Evolutionary conservation across 2,888 invertebrate genomes (phyloP).

Genomic region (Augiades crinisus): DNA sequence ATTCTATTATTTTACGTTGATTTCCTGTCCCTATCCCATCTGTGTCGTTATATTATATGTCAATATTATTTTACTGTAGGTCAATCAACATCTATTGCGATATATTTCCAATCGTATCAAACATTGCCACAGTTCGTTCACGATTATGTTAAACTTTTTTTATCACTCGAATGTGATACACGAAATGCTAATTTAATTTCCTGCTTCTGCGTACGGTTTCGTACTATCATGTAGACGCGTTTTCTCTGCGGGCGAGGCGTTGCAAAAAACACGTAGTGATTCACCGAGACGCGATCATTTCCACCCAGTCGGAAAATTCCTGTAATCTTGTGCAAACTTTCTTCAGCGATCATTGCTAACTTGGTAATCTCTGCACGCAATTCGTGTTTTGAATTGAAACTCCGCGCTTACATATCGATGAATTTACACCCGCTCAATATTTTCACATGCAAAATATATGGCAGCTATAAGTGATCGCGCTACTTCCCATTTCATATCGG

Average conservation of each 20-base stretch:
- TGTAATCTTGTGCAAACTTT: conserved; percentile 70
- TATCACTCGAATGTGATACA: not conserved
- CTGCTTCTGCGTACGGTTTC: conserved; percentile 29
- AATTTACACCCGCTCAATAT: not conserved
- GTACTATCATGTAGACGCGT: conserved; percentile 40
- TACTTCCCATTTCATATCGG: conserved; percentile 8
- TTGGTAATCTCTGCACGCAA: conserved; percentile 53
- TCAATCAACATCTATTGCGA: too few species aligned
- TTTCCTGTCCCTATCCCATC: too few species aligned
- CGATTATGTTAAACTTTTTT: not conserved
- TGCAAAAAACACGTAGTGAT: conserved; percentile 69
- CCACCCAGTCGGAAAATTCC: conserved; percentile 78
- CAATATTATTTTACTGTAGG: too few species aligned
- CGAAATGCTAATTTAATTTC: conserved; percentile 27
- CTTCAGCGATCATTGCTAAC: conserved; percentile 58
- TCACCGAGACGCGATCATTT: conserved; percentile 71
- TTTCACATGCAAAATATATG: not conserved
- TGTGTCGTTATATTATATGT: too few species aligned
- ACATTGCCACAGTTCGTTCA: too few species aligned
- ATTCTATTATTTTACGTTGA: too few species aligned
- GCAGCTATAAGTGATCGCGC: not conserved
- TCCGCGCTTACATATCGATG: not conserved
- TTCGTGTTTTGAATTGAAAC: conserved; percentile 37
- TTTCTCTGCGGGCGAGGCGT: conserved; percentile 54
- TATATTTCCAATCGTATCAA: too few species aligned